Conservation (phyloP, 2,113 vertebrate species). For the Turdus rufiventris region DNA sequence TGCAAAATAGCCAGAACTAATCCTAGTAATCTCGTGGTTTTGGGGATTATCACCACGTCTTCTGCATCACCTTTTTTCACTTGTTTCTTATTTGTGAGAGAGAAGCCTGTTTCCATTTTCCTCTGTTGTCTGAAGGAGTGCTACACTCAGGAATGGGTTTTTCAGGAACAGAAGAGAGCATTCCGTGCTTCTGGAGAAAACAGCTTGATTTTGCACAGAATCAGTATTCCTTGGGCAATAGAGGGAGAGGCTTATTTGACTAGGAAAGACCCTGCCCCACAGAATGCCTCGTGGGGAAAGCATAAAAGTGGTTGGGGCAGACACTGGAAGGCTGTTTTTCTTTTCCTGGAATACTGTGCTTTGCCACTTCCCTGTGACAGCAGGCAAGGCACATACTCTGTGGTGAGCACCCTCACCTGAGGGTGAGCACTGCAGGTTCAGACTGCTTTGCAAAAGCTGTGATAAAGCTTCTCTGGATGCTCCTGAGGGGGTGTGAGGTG, state of each 20-base stretch:
- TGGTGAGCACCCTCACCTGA: not conserved
- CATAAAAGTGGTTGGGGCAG: not conserved
- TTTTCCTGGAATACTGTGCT: not conserved
- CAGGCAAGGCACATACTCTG: accelerated
- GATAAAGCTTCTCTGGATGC: not conserved
- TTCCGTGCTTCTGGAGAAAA: not conserved
- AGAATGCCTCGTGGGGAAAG: not conserved
- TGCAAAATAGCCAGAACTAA: not conserved
- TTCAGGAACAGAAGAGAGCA: not conserved
- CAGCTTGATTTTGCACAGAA: not conserved
- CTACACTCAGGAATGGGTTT: not conserved
- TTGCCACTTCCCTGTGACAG: not conserved
- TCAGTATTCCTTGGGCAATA: not conserved
- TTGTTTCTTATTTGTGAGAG: accelerated
- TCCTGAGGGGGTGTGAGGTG: accelerated
- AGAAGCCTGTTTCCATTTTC: not conserved
- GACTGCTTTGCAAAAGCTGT: not conserved
- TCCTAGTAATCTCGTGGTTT: not conserved
- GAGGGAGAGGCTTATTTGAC: not conserved
- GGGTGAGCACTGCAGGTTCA: not conserved
- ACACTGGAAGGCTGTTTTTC: not conserved
- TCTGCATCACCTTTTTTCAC: not conserved
- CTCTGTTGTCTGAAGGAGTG: not conserved
- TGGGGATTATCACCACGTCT: not conserved
- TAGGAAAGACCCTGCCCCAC: not conserved